phyloP scores from a whole-genome alignment of 1,140 invertebrate species.

The Drosophila subobscura region DNA sequence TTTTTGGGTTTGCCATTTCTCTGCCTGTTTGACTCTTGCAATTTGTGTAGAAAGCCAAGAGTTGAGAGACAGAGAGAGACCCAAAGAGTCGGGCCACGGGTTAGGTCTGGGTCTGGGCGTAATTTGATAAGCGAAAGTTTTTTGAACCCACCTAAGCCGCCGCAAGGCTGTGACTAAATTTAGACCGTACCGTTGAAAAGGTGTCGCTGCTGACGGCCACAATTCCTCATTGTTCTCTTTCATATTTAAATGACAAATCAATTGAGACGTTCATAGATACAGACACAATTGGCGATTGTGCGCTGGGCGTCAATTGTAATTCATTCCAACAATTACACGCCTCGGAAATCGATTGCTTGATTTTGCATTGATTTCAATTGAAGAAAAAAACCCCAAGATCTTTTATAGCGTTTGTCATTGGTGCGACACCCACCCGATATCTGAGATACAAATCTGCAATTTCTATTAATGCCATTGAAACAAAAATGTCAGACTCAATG shows the following conservation, averaged over 20 bases:
- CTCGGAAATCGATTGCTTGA: conserved; percentile 27
- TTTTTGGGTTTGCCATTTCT: conserved; percentile 55
- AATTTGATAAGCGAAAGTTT: conserved; percentile 77
- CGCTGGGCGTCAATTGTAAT: conserved; percentile 44
- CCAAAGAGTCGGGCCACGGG: conserved; percentile 41
- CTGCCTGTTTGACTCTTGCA: conserved; percentile 47
- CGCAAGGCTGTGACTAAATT: conserved; percentile 64
- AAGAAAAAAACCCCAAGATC: conserved; percentile 22
- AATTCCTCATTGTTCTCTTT: conserved; percentile 23
- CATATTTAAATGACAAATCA: conserved; percentile 51
- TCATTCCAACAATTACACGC: conserved; percentile 57
- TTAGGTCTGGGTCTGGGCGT: conserved; percentile 28
- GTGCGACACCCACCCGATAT: conserved; percentile 62
- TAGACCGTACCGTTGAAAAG: conserved; percentile 41
- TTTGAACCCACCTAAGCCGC: conserved; percentile 60
- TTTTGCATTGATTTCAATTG: conserved; percentile 65
- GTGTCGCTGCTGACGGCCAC: conserved; percentile 41
- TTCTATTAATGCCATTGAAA: conserved; percentile 74
- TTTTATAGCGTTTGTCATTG: conserved; percentile 65
- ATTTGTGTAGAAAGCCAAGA: conserved; percentile 59
- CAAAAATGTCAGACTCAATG: conserved; percentile 70
- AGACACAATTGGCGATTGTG: conserved; percentile 18
- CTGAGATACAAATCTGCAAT: conserved; percentile 53
- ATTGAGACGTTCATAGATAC: conserved; percentile 21
- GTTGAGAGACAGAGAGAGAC: conserved; percentile 38